Base-by-base conservation (phyloP, 2,888 invertebrate species). In the Athalia rosae region DNA sequence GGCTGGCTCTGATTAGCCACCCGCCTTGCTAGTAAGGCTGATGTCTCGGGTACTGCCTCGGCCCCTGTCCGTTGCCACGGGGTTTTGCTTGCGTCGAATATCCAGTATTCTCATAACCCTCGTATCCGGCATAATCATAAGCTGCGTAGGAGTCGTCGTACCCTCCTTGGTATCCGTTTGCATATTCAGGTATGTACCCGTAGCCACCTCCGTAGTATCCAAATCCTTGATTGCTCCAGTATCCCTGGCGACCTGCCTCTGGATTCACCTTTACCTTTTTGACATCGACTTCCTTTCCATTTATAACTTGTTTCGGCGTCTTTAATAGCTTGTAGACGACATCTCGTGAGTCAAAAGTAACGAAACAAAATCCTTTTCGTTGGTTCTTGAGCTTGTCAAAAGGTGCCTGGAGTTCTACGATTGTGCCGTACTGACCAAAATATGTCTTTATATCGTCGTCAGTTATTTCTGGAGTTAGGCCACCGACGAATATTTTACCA, bases 401-500 rank as follows among this genome's bases (percentile, higher is more conserved):
- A n/a, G 94, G 94, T 78, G 93, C 91, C 85, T 94, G 93, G 61
- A 94, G 89, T 83, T 93, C 93, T 62, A 92, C 92, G 76, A 93
- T 92, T 80, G 91, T 92, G 78, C 94, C 94, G 86, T 91, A 93
- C 83, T 92, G 91, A 69, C 91, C 89, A 84, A 94, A 94, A 84
- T 92, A 92, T 66, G 90, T 90, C 83, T 91, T 92, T 79, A 94
- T 92, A 81, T 93, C 93, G 53, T 92, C 91, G 83, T 94, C 93
- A 13, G 92, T 89, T 76, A 93, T 91, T 80, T 92, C 92, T 6
- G 93, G 92, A 79, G 93, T 93, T 67, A 94, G 87, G 66, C 93
- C 93, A 63, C 94, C 94, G 28, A 94, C 93, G 84, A 94, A 94
- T 79, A 94, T 92, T 87, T 94, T 94, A 50, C 93, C 92, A 79